A percentile compares a stretch with the other conserved stretches of the same genome.
These are phyloP conservation scores for Drosophila mayaguana DNA, from an alignment of 2,888 invertebrate species.

Conservation along the genomic window DNA sequence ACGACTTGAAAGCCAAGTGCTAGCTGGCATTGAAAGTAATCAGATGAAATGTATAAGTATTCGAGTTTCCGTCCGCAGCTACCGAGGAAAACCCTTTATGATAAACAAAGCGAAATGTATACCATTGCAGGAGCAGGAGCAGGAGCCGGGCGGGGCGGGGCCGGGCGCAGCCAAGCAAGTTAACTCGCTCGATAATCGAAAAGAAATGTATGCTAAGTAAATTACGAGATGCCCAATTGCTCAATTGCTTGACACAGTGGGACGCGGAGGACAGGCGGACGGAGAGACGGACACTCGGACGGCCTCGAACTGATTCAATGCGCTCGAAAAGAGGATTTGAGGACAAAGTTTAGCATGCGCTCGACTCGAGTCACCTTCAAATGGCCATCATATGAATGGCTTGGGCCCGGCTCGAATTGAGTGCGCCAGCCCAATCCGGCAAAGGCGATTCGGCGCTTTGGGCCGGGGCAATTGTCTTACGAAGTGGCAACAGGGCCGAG, in stretches of 20 bases:
- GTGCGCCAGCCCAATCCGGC: slow-evolving; percentile 11
- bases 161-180: background rate
- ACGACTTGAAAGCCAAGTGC: background rate
- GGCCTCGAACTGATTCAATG: slow-evolving; percentile 38
- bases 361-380: slow-evolving; percentile 38
- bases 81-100: background rate
- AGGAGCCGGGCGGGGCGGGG: too few relatives aligned
- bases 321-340: slow-evolving; percentile 30
- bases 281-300: background rate
- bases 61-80: background rate
- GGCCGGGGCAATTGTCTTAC: slow-evolving; percentile 72
- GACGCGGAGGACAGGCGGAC: background rate
- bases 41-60: background rate
- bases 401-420: background rate
- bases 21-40: background rate
- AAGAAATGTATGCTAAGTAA: slow-evolving; percentile 38
- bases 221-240: slow-evolving; percentile 50
- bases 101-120: background rate
- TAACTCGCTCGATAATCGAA: slow-evolving; percentile 15
- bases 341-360: slow-evolving; percentile 21
- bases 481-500: slow-evolving; percentile 67
- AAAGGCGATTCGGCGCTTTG: too few relatives aligned
- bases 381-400: slow-evolving; percentile 22
- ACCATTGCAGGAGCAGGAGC: background rate
- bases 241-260: slow-evolving; percentile 46